Evolutionary conservation across 2,888 invertebrate species (phyloP).

Genomic region (Troides helena): DNA sequence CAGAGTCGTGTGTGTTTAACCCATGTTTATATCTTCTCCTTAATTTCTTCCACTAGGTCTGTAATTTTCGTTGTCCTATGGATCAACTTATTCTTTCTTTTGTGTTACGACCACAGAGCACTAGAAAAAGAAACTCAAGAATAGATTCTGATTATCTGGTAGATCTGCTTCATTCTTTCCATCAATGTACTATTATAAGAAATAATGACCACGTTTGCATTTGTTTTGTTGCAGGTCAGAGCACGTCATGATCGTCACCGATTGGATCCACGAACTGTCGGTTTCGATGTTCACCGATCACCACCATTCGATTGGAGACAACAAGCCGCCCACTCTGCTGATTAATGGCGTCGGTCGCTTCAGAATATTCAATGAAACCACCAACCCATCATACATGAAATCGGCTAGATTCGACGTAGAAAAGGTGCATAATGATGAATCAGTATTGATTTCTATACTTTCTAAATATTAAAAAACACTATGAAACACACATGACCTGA

Average conservation of each 20-base stretch:
- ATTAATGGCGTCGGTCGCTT: slow-evolving; percentile 90
- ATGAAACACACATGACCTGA: too few species aligned
- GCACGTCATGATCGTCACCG: slow-evolving; percentile 87
- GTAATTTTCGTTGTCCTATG: too few species aligned
- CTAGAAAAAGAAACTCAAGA: not conserved
- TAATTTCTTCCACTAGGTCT: too few species aligned
- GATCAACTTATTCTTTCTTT: too few species aligned
- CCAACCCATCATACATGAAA: slow-evolving; percentile 74
- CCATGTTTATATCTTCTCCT: too few species aligned
- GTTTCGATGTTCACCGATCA: slow-evolving; percentile 90
- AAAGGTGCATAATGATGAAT: slow-evolving; percentile 66
- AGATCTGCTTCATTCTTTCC: not conserved
- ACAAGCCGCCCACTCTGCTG: slow-evolving; percentile 89
- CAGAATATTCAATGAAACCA: slow-evolving; percentile 58
- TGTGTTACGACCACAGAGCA: too few species aligned
- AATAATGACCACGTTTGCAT: not conserved
- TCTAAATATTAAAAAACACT: too few species aligned
- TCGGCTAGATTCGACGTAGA: slow-evolving; percentile 83
- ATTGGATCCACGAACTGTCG: slow-evolving; percentile 89
- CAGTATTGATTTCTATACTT: too few species aligned
- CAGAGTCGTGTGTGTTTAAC: too few species aligned
- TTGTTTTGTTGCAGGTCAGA: slow-evolving; percentile 71
- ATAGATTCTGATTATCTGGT: not conserved
- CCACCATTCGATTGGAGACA: slow-evolving; percentile 90
- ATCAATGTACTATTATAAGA: not conserved